Base-by-base conservation (phyloP, 2,797 vertebrate species). In the Mustela erminea region DNA sequence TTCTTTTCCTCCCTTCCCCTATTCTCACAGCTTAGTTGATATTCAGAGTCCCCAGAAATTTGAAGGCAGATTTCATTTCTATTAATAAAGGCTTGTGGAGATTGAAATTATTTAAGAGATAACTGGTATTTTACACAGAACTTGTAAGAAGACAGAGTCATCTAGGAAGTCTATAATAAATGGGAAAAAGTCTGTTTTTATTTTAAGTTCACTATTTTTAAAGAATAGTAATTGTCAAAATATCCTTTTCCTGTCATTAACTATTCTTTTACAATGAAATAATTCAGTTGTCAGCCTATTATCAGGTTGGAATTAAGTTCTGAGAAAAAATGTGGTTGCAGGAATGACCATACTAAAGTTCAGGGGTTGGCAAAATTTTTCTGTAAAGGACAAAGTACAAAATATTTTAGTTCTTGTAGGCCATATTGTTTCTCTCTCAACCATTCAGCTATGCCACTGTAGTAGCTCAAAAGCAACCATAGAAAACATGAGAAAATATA, bases 141-240 rank as follows among this genome's bases (percentile, higher is more conserved):
- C 86, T 74, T 86, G 27, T 46, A 87, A 95, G 46, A 93, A 82
- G 90, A 95, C 29, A 87, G 88, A 93, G 68, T n/a, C 32, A 80
- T 29, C 35, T 87, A 66, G 23, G 6, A 78, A 54, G 17, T 82
- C 72, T 77, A 2, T 25, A 74, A n/a, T 49, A 56, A 97, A 87
- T 88, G 20, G 56, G 56, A 41, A 66, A 78, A 75, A 18, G n/a
- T 72, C 4, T 6, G 5, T 64, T 94, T 88, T 93, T 35, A 95
- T 49, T 68, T 62, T 38, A 64, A 95, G 58, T 83, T 72, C 46
- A 66, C 20, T 29, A 2, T 62, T 38, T 60, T 90, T 86, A 89
- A 94, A 97, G 91, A 46, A 60, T 46, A 74, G 5, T 4, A 17
- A 17, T 29, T 95, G 25, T 49, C 29, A 84, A 84, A 91, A 72